A percentile compares a stretch with the other conserved stretches of the same genome.
These are phyloP conservation scores for Agrotis segetum DNA, from an alignment of 2,888 invertebrate genomes.

Conservation along the genomic window DNA sequence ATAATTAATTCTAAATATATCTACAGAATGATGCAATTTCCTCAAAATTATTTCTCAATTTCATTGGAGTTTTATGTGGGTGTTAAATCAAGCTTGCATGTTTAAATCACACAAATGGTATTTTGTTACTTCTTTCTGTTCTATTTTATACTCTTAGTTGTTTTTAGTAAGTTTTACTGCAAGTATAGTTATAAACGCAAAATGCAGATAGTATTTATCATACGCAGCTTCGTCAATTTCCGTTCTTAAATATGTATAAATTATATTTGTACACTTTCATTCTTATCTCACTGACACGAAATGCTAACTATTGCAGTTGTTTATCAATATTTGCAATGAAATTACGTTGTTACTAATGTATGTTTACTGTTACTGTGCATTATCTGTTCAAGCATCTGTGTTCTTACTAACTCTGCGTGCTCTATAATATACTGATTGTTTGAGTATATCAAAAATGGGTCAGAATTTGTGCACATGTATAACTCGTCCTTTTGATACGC, in stretches of 20 bases:
- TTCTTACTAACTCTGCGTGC: constrained; percentile 59
- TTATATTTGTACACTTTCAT: constrained; percentile 52
- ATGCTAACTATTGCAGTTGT: constrained; percentile 49
- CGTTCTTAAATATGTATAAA: constrained; percentile 14
- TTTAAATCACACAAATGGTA: not conserved
- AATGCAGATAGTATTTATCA: constrained; percentile 7
- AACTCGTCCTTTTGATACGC: constrained; percentile 71
- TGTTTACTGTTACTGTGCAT: constrained; percentile 44
- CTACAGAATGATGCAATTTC: constrained; percentile 6
- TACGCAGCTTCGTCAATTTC: not conserved
- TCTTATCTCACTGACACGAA: constrained; percentile 62
- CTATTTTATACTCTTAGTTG: not conserved
- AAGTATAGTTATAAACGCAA: constrained; percentile 7
- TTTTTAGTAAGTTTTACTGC: constrained; percentile 25
- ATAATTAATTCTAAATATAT: constrained; percentile 20
- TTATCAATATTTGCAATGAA: constrained; percentile 62
- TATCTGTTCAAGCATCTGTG: constrained; percentile 47
- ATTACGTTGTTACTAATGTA: constrained; percentile 50
- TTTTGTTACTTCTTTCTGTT: not conserved
- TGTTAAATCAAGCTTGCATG: constrained; percentile 51
- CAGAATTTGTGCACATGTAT: constrained; percentile 74
- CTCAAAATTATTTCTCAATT: constrained; percentile 36
- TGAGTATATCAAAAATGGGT: constrained; percentile 70
- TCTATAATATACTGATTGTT: constrained; percentile 21
- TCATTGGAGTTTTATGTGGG: constrained; percentile 60